Evolutionary conservation across 2,797 vertebrate species (phyloP), one percentile per base, ranked within the genome.

Genomic region (Onychomys torridus): DNA sequence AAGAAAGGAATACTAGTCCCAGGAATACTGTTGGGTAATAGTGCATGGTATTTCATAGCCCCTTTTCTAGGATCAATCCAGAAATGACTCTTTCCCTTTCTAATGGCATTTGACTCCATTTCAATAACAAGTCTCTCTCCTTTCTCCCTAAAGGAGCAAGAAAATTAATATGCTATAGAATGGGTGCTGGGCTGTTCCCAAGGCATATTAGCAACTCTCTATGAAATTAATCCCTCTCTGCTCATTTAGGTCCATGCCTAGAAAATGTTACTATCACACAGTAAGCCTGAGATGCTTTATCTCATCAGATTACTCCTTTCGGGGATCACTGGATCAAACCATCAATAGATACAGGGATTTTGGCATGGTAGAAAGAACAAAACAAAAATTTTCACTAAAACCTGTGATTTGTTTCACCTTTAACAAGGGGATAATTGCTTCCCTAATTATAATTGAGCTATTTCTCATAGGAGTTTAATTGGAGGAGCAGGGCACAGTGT

Each of bases 401-500:
- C 94, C 83, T 97, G 46, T 98, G 97, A 98, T 98, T 98, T 98
- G 84, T 7, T 84, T 93, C 55, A 85, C 92, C 97, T 98, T 97
- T 98, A 98, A 98, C 96, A 95, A 95, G 95, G 96, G 84, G 69
- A 96, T 98, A 98, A 98, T 98, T 98, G 96, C 96, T 96, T 95
- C 93, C 94, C 97, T 98, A 98, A 98, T 98, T 98, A 97, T 98
- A 98, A 98, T 95, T 95, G 97, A 97, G 97, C 96, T 97, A 81
- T 97, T 98, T 97, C 95, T 97, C 92, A 78, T 75, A 97, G 94
- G 95, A 97, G 83, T 98, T 98, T 98, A 98, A 98, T 98, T 98
- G 97, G 93, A 97, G 84, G 94, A 97, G 92, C 83, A 98, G 93
- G 32, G 76, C 92, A 96, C 95, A 97, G 29, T 9, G 6, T 96